These are phyloP conservation scores for Diarsia mendica DNA, from an alignment of 2,888 invertebrate species.

Conservation along the genomic window DNA sequence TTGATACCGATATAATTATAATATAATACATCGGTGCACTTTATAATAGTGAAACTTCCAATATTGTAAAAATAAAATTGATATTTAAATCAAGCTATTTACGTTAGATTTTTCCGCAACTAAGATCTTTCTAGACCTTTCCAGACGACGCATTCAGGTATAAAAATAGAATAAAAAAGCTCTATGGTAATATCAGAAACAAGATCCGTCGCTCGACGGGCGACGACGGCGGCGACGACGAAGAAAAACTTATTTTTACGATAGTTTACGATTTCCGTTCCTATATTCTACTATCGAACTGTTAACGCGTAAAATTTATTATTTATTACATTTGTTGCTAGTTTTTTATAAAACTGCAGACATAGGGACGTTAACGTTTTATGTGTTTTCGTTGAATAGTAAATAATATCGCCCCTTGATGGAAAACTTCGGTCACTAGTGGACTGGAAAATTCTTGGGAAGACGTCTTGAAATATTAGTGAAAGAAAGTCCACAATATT, in stretches of 20 bases:
- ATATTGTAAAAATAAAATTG: not conserved
- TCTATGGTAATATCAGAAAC: conserved; percentile 48
- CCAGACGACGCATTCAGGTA: conserved; percentile 13
- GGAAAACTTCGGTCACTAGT: conserved; percentile 15
- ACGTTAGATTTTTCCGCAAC: not conserved
- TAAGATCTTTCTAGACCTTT: not conserved
- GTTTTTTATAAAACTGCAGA: conserved; percentile 69
- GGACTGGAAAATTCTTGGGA: conserved; percentile 18
- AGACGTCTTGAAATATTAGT: not conserved
- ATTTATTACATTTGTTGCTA: conserved; percentile 84
- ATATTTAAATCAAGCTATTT: not conserved
- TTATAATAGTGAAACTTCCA: not conserved
- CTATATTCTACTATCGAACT: conserved; percentile 79
- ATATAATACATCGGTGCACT: not conserved
- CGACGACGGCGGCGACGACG: conserved; percentile 75
- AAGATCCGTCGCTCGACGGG: conserved; percentile 68
- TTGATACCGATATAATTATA: not conserved
- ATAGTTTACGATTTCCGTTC: conserved; percentile 89
- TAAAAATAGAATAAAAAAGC: conserved; percentile 16
- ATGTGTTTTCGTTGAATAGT: conserved; percentile 54
- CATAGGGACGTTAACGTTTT: conserved; percentile 43
- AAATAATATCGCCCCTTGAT: conserved; percentile 8
- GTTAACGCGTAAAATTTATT: conserved; percentile 83
- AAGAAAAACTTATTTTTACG: conserved; percentile 89
- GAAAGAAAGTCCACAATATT: not conserved